These are phyloP conservation scores for Eclectus roratus DNA, from an alignment of 2,113 vertebrate species.

Conservation along the genomic window DNA sequence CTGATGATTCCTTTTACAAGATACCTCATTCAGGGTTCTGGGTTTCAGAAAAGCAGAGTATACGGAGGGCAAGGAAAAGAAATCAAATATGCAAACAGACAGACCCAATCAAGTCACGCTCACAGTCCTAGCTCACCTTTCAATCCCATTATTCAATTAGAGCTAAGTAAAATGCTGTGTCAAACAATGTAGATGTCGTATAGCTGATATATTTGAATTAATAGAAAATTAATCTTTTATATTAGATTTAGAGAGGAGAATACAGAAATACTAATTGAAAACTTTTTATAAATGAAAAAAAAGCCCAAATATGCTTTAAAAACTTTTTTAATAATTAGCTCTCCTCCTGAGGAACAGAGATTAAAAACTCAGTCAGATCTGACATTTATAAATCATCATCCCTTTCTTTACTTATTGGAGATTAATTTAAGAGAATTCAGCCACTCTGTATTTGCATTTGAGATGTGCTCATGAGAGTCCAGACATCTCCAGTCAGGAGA, in stretches of 20 bases:
- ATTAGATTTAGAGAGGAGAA: not conserved
- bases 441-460: slow-evolving; percentile 3
- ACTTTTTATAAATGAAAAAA: not conserved
- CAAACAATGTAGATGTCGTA: not conserved
- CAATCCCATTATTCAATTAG: not conserved
- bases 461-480: not conserved
- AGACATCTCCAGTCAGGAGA: not conserved
- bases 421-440: slow-evolving; percentile 32
- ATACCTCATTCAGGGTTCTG: not conserved
- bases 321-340: not conserved
- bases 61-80: not conserved
- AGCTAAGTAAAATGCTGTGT: not conserved
- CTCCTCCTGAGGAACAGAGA: not conserved
- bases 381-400: not conserved
- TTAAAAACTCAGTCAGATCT: not conserved
- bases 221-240: not conserved
- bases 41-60: not conserved
- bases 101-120: not conserved
- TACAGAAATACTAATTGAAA: not conserved
- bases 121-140: not conserved
- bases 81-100: not conserved
- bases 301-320: not conserved
- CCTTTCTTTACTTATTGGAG: not conserved
- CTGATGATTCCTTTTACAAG: not conserved
- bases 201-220: not conserved